Evolutionary conservation across 2,797 vertebrate species (phyloP), one percentile per base, ranked within the genome.

Genomic region (Xenopus petersii): DNA sequence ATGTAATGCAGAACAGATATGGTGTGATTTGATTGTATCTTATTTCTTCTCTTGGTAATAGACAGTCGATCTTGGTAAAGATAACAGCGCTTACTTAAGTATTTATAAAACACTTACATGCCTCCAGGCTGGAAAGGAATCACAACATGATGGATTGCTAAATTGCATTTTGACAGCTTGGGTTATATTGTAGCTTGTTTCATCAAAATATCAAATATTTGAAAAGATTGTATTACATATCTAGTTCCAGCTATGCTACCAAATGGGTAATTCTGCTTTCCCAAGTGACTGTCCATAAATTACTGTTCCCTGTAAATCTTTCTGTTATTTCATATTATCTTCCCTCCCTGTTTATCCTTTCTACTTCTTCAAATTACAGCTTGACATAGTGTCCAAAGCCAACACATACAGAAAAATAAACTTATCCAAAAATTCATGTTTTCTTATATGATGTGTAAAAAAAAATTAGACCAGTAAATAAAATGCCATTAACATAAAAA

Each of bases 71-170:
- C 47, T 77, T 65, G 47, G 69, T 71, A 77, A 71, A 77, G 59
- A 77, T 46, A 71, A 77, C 68, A 47, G 51, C 54, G 49, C 62
- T 77, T 71, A 71, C 67, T 71, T 77, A 77, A 60, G 75, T 71
- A 71, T 77, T 71, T 77, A 77, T 76, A 66, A 77, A 77, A 71
- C 75, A 71, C 49, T 68, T 75, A 70, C 69, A 65, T 61, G 47
- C 63, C 75, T 61, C 10, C 8, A 55, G 58, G 70, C 67, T 70
- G 68, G 12, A 71, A 60, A 71, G 63, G 60, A 77, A 67, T 67
- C 26, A 30, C 54, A 61, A 56, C n/a, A 65, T 76, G 68, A 77
- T 77, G 56, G 69, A 71, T 77, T 71, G 63, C 63, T 76, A 71
- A 76, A 71, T 71, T 77, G 62, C 36, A 47, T 71, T 77, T 77